phyloP scores from a whole-genome alignment of 2,888 invertebrate species.

The Hydrotaea diabolus region DNA sequence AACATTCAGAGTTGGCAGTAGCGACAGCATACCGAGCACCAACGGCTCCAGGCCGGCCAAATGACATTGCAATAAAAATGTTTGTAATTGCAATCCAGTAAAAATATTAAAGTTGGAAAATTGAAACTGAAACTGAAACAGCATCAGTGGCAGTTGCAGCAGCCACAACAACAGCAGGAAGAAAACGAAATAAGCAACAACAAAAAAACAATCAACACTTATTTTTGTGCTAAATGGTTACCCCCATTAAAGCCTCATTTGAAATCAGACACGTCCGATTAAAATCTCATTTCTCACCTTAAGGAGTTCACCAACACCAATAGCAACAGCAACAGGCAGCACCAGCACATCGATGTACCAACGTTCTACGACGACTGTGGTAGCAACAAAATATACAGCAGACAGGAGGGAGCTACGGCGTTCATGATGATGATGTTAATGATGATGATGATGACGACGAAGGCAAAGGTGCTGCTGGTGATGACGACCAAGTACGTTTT shows the following conservation, averaged over 20 bases:
- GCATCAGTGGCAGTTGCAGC: slow-evolving; percentile 27
- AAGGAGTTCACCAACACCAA: slow-evolving; percentile 68
- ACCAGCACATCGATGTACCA: background rate
- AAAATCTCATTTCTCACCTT: slow-evolving; percentile 81
- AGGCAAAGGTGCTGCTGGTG: slow-evolving; percentile 10
- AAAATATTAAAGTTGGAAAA: slow-evolving; percentile 49
- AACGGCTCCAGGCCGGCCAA: slow-evolving; percentile 21
- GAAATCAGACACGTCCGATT: slow-evolving; percentile 81
- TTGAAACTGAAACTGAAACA: slow-evolving; percentile 35
- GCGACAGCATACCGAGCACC: background rate
- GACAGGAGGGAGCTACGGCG: slow-evolving; percentile 8
- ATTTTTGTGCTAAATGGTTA: slow-evolving; percentile 76
- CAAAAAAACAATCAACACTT: slow-evolving; percentile 30
- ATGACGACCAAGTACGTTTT: slow-evolving; percentile 30
- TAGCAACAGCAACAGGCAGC: slow-evolving; percentile 32
- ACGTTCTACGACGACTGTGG: background rate
- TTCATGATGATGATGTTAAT: background rate
- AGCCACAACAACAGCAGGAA: slow-evolving; percentile 35
- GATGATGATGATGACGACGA: slow-evolving; percentile 4
- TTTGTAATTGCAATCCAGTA: slow-evolving; percentile 54
- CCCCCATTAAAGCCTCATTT: slow-evolving; percentile 81
- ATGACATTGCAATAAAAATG: slow-evolving; percentile 63
- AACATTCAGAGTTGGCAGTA: background rate
- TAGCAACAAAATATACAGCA: background rate
- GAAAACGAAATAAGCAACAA: slow-evolving; percentile 46